Conservation (phyloP, 2,113 vertebrate species). For the Notothenia coriiceps region DNA sequence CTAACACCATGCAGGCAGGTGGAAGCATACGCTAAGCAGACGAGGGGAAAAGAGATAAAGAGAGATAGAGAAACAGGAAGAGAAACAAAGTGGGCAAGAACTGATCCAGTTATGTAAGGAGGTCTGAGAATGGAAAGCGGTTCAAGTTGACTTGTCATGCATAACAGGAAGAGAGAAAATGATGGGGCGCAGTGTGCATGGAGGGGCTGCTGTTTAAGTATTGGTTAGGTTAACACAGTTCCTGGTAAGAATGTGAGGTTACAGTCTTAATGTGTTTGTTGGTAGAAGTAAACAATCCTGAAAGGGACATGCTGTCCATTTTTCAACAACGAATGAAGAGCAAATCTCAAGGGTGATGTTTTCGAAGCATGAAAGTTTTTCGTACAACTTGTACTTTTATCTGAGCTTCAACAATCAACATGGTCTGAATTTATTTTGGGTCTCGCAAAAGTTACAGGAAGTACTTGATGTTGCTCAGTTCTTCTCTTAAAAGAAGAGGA, state of each 20-base stretch:
- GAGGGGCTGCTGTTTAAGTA: constrained; percentile 5
- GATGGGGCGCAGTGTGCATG: constrained; percentile 36
- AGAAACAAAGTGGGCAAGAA: constrained; percentile 52
- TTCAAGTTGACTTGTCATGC: constrained; percentile 75
- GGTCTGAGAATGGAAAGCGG: constrained; percentile 72
- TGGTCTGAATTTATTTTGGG: background rate
- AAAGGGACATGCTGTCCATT: background rate
- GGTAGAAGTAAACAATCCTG: background rate
- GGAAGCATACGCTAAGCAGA: constrained; percentile 37
- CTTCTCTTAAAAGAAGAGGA: constrained; percentile 32
- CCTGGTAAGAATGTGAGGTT: constrained; percentile 23
- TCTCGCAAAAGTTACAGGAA: constrained; percentile 19
- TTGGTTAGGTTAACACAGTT: constrained; percentile 45
- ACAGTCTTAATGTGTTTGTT: background rate
- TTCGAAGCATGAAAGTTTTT: background rate
- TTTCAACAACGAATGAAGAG: background rate
- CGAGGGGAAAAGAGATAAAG: constrained; percentile 21
- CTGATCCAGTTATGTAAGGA: constrained; percentile 80
- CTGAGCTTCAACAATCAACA: background rate
- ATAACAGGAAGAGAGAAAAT: constrained; percentile 68
- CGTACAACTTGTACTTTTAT: constrained; percentile 23
- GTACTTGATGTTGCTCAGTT: constrained; percentile 16
- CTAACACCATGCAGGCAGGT: constrained; percentile 46
- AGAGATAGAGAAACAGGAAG: constrained; percentile 53
- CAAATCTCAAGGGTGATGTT: background rate